Evolutionary conservation across 2,797 vertebrate species (phyloP), one percentile per base, ranked within the genome.

Genomic region (Crenuchus spilurus): DNA sequence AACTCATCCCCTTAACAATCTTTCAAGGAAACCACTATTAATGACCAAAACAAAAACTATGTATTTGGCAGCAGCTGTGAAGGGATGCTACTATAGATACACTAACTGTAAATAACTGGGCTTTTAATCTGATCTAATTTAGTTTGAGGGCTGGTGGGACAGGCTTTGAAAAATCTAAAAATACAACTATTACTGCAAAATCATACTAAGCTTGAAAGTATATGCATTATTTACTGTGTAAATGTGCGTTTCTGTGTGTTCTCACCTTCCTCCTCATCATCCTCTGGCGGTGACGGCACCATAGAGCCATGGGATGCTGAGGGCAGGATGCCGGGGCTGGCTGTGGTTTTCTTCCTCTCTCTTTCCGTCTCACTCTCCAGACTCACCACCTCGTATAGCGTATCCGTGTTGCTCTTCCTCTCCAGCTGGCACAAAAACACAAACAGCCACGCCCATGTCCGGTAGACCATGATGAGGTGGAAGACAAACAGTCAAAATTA

Each of bases 251-350:
- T 30, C 4, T 26, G 9, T 26, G 7, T 26, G 14, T 7, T 8
- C 42, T 91, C 82, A 98, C 97, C 97, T 95, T 99, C 97, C 75
- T 98, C 97, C 80, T 99, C 98, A 22, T 99, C 97, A 61, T 99
- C 98, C 80, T 99, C 97, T 0, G 97, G 96, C 22, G 97, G 97
- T 10, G 97, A 99, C 1, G 96, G 94, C 75, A 94, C 97, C 87
- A 90, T 92, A 3, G 93, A 92, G 58, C 95, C 92, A 16, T 96
- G 91, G 0, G 93, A 93, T 0, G 94, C 93, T 0, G 94, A 90
- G 52, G 93, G 85, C 48, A 93, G 90, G 35, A 96, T 87, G n/a
- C 91, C 94, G 3, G 97, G 97, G 77, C 94, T 96, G n/a, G 97
- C 95, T n/a, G 96, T 98, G 20, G 96, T 98, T 93, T 97, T 99